A percentile compares a stretch with the other conserved stretches of the same genome.
Evolutionary conservation across 2,797 vertebrate genomes (phyloP).

Genomic region (Geotria australis): DNA sequence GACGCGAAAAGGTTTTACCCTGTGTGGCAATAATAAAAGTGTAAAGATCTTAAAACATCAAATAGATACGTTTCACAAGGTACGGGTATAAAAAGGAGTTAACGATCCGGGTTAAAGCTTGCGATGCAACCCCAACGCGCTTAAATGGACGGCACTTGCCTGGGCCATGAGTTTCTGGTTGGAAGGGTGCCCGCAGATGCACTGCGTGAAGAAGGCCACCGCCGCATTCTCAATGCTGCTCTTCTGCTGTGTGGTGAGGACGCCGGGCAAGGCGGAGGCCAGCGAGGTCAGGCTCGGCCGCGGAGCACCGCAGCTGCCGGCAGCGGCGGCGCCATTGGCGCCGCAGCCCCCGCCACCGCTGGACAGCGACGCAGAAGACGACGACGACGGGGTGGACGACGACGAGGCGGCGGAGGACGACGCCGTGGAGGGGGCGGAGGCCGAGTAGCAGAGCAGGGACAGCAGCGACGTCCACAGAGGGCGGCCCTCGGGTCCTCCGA

Average conservation of each 20-base stretch:
- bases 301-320: conserved; percentile 12
- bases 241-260: conserved; percentile 72
- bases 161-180: conserved; percentile 97
- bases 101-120: too few species aligned
- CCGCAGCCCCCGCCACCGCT: too few species aligned
- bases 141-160: conserved; percentile 12
- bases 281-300: conserved; percentile 22
- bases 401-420: not conserved
- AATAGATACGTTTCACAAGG: too few species aligned
- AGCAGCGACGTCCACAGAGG: conserved; percentile 81
- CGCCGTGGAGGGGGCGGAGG: not conserved
- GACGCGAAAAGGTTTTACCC: too few species aligned
- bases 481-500: conserved; percentile 87
- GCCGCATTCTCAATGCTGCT: conserved; percentile 88
- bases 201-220: conserved; percentile 86
- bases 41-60: too few species aligned
- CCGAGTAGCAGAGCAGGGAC: conserved; percentile 73
- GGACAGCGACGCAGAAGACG: too few species aligned
- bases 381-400: not conserved
- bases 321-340: conserved; percentile 23
- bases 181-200: conserved; percentile 90
- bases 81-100: too few species aligned
- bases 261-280: conserved; percentile 26
- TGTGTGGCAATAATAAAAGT: too few species aligned
- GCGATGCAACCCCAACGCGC: too few species aligned